Base-by-base conservation (phyloP, 2,888 invertebrate species). In the Chesias legatella region DNA sequence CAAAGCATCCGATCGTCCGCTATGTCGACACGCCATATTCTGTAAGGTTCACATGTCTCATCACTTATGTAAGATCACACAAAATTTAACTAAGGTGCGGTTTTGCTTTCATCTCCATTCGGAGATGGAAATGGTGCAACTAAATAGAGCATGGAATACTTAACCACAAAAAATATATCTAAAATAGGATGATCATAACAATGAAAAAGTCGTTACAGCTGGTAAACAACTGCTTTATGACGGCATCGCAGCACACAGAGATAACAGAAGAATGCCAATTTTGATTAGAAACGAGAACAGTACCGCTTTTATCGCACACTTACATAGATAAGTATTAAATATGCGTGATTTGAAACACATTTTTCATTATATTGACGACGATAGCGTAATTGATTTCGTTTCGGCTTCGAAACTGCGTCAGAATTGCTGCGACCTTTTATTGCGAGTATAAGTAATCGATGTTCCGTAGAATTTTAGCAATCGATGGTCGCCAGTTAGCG, bases 241-340 rank as follows among this genome's bases (percentile, higher is more conserved):
- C 73, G 73, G 58, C 65, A 63, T 45, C 43, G 51, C 34, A 17
- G 38, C 33, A 33, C 11, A 33, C 17, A 40, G 36, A 79, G 85
- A 84, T 85, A 85, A 82, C 67, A 63, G 52, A 59, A 78, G 83
- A 83, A 85, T 84, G 79, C 73, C 71, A 79, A 79, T 79, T 81
- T 74, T 72, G 81, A 83, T 85, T 80, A 81, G 71, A 74, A 83
- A 80, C 71, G 74, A 79, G 79, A 79, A 68, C 80, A 78, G 63
- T 56, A 58, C 73, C 53, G 60, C 62, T 65, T 71, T 82, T 79
- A 83, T 81, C 80, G 66, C 70, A 63, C 71, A 71, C 72, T 73
- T 73, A 67, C 62, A 73, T 60, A 80, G 80, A 83, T 81, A 80
- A 74, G 59, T 76, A 67, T 71, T 57, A 67, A 75, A 72, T 63